Evolutionary conservation across 2,113 vertebrate species (phyloP).

Genomic region (Cariama cristata): DNA sequence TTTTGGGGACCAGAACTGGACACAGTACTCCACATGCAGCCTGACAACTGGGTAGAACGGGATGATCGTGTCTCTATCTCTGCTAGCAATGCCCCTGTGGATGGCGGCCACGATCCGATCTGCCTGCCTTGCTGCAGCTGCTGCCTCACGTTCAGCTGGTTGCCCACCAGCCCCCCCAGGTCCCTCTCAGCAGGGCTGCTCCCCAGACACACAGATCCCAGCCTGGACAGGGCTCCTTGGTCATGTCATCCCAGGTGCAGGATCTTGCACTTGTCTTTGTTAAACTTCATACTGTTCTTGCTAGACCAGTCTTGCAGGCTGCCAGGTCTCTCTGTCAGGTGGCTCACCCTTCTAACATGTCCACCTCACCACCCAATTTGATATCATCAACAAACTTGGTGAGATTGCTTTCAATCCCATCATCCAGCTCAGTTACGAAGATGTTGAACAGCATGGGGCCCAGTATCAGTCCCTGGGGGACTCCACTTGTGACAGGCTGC

Average conservation of each 20-base stretch:
- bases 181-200: not conserved
- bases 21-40: too few relatives aligned
- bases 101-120: not conserved
- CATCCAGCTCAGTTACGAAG: not conserved
- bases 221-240: too few relatives aligned
- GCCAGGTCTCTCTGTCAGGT: not conserved
- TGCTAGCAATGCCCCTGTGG: not conserved
- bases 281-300: not conserved
- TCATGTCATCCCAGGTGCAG: not conserved
- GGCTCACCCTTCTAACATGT: not conserved
- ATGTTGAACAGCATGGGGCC: fast-evolving
- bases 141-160: not conserved
- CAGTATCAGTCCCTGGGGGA: not conserved
- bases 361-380: not conserved
- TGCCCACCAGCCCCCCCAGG: too few relatives aligned
- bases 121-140: not conserved
- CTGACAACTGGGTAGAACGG: too few relatives aligned
- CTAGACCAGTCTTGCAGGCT: not conserved
- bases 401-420: not conserved
- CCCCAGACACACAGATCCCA: not conserved
- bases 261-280: not conserved
- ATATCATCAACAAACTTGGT: not conserved
- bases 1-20: not conserved
- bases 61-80: not conserved
- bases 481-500: not conserved